A percentile compares a stretch with the other conserved stretches of the same genome.
These are phyloP conservation scores for Adoxophyes honmai DNA, from an alignment of 1,140 invertebrate species.

Conservation along the genomic window DNA sequence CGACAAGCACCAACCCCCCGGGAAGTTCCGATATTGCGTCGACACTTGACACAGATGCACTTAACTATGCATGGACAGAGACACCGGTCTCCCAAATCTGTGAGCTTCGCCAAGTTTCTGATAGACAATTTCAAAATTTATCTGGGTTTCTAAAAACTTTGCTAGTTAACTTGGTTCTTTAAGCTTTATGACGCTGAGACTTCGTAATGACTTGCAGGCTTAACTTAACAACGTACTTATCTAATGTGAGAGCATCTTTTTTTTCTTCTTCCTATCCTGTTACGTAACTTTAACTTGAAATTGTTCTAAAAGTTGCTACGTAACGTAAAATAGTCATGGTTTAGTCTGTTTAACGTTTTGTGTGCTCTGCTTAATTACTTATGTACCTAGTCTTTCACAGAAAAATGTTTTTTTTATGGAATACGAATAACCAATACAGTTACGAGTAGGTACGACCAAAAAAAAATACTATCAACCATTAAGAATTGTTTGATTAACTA, in stretches of 20 bases:
- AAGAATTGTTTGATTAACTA: background rate
- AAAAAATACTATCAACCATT: background rate
- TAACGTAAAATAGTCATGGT: no score
- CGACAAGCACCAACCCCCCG: slow-evolving; percentile 29
- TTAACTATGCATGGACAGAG: slow-evolving; percentile 66
- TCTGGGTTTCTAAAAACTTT: background rate
- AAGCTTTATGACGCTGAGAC: background rate
- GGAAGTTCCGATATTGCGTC: slow-evolving; percentile 55
- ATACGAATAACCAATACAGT: no score
- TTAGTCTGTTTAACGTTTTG: no score
- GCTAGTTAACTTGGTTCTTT: background rate
- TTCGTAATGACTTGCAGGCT: background rate
- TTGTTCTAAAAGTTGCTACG: no score
- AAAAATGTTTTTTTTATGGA: no score
- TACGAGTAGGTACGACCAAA: no score
- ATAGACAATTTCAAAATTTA: slow-evolving; percentile 36
- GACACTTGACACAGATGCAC: slow-evolving; percentile 57
- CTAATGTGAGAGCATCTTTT: no score
- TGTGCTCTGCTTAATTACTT: no score
- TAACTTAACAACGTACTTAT: no score
- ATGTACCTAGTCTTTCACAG: no score
- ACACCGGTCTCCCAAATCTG: slow-evolving; percentile 47
- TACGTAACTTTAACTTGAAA: no score
- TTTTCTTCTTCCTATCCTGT: no score
- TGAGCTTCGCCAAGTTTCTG: slow-evolving; percentile 42